Base-by-base conservation (phyloP, 2,113 vertebrate species). In the Lasiurus borealis region DNA sequence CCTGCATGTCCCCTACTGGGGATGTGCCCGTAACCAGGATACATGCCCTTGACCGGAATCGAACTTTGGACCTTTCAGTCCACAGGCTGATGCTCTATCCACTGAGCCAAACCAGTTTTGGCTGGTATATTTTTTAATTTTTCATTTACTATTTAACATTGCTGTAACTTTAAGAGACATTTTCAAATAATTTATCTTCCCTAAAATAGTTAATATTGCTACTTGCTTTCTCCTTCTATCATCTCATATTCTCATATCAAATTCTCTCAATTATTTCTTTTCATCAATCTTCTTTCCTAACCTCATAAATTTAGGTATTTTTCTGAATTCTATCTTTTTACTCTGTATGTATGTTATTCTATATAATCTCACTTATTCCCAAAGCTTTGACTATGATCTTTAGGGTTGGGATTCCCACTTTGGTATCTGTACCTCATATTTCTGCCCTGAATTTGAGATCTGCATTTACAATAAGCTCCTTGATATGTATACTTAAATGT, bases 381-480 rank as follows among this genome's bases (percentile, higher is more conserved):
- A 87, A 62, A 80, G 2, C 13, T 69, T 71, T 62, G 27, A 80
- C 8, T 54, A 15, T 36, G 7, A 21, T 73, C 27, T 85, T 15
- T 69, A 54, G 18, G 81, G 10, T 40, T 52, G 75, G 46, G 68
- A 27, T 5, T 81, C 34, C 18, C 12, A 36, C 15, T 80, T 90
- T 36, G 64, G 6, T 46, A 36, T 85, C 80, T 57, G 5, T 91
- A 66, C 15, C 59, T 95, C 19, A 3, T 69, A 75, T 72, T 88
- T 88, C 8, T 52, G 14, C 48, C 80, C 25, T 86, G 59, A 91
- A 21, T 95, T 71, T 57, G 82, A 83, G 57, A n/a, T 88, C 23
- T 69, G 14, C 8, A 78, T 83, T 89, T 86, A 50, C 6, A 85
- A 46, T 36, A 81, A 8, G n/a, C 29, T 85, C 25, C 13, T 88